Base-by-base conservation (phyloP, 2,888 invertebrate genomes). In the Bombylius major region DNA sequence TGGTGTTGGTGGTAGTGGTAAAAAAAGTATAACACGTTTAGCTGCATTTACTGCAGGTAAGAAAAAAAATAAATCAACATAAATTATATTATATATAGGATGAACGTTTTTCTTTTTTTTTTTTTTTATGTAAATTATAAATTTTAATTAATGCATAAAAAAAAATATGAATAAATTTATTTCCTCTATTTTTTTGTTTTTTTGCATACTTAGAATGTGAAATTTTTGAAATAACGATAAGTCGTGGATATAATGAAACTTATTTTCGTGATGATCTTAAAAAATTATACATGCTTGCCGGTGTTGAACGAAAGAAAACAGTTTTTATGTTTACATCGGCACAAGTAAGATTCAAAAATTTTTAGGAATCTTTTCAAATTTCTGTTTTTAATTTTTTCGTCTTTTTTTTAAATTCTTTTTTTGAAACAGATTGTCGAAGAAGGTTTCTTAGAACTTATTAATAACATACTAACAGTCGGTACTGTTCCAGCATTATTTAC, bases 1-100 rank as follows among this genome's bases (percentile, higher is more conserved):
- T 13, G 95, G 95, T 11, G 88, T 91, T 3, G 92, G 91, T 4
- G 94, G 95, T 31, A 85, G 89, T 64, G 95, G 95, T 31, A 94
- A 95, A 73, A 85, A 87, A 66, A 84, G 85, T 60, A 79, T 94
- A 32, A 86, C 89, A 31, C 80, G 80, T 53, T 77, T 95, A 6
- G 86, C 93, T 0, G 80, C 91, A 0, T 93, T 87, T 66, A 86
- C 94, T 0, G 93, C 94, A 3, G 82, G 82, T 80, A 58, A 58
- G 59, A 54, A 50, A 50, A 2, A 23, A 23, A 23, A 48, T 44
- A 23, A 23, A 23, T 23, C 23, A 23, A 23, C 23, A 23, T 23
- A 23, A 23, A 23, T 23, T 23, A 23, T 23, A 23, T 23, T 23
- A 23, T 47, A 6, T 56, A 47, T 53, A 32, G n/a, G 44, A 44